A percentile compares a stretch with the other conserved stretches of the same genome.
phyloP scores from a whole-genome alignment of 64 coral and sea anemone species.

The Montipora sp. region DNA sequence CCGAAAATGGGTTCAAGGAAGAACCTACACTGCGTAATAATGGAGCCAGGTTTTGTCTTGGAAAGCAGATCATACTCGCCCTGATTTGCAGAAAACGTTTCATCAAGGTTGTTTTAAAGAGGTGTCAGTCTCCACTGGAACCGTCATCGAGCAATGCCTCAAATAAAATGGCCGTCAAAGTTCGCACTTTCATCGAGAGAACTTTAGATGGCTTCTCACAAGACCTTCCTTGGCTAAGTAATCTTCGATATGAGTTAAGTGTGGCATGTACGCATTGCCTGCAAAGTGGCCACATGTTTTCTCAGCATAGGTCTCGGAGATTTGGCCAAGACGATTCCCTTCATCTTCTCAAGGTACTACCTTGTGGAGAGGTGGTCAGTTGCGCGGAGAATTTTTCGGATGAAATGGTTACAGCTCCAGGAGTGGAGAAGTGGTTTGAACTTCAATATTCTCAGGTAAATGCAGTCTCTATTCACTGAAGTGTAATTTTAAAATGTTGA shows the following conservation, averaged over 20 bases:
- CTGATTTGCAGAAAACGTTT: slow-evolving; percentile 8
- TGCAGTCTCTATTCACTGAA: too few relatives aligned
- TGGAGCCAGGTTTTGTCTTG: slow-evolving; percentile 1
- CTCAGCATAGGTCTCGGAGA: not conserved
- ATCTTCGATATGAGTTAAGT: too few relatives aligned
- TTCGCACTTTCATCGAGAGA: too few relatives aligned
- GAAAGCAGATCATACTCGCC: not conserved
- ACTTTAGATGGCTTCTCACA: too few relatives aligned
- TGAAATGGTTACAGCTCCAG: not conserved
- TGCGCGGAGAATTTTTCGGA: not conserved
- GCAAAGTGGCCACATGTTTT: slow-evolving; percentile 28
- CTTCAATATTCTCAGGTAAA: not conserved
- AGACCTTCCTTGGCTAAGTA: too few relatives aligned
- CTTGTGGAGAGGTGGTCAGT: not conserved
- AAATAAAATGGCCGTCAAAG: not conserved
- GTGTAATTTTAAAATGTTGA: too few relatives aligned
- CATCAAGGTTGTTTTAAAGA: not conserved
- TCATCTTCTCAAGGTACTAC: not conserved
- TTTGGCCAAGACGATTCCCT: slow-evolving; percentile 28
- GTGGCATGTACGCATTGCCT: not conserved
- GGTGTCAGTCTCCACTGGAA: too few relatives aligned
- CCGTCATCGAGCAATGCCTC: not conserved
- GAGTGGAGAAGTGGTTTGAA: not conserved
- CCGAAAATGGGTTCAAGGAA: not conserved
- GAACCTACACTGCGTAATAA: not conserved